Evolutionary conservation across 2,888 invertebrate species (phyloP).

Genomic region (Mechanitis mazaeus): DNA sequence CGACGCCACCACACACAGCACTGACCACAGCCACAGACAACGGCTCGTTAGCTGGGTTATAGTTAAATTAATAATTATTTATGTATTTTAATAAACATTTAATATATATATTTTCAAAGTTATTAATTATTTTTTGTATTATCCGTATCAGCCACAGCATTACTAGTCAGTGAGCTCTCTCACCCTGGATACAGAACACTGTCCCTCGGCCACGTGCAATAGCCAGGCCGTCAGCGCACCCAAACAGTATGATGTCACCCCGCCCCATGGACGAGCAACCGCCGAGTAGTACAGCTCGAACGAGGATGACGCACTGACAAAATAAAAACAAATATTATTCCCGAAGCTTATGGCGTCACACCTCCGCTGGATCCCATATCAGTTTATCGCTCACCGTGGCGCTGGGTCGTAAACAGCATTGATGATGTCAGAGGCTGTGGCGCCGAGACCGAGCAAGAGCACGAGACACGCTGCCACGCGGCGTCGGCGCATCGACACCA

Average conservation of each 20-base stretch:
- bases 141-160: too few relatives aligned
- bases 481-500: slow-evolving; percentile 74
- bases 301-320: slow-evolving; percentile 40
- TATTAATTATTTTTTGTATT: too few relatives aligned
- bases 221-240: slow-evolving; percentile 86
- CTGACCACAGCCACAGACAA: slow-evolving; percentile 28
- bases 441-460: slow-evolving; percentile 52
- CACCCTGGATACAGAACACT: slow-evolving; percentile 55
- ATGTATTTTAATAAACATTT: too few relatives aligned
- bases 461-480: slow-evolving; percentile 48
- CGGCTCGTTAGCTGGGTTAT: background rate
- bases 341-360: too few relatives aligned
- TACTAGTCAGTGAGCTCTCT: background rate
- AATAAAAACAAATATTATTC: too few relatives aligned
- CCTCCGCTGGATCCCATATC: background rate
- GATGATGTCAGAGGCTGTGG: slow-evolving; percentile 68
- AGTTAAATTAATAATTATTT: too few relatives aligned
- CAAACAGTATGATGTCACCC: slow-evolving; percentile 83
- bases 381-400: slow-evolving; percentile 33
- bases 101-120: too few relatives aligned
- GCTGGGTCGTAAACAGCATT: slow-evolving; percentile 50
- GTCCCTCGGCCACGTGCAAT: slow-evolving; percentile 79
- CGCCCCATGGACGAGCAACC: slow-evolving; percentile 84
- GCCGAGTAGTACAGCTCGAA: slow-evolving; percentile 72
- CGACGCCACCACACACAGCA: slow-evolving; percentile 38